Percentiles rank a stretch among this genome's conserved stretches.
These are phyloP conservation scores for Rhinolophus sinicus DNA, from an alignment of 2,113 vertebrate species.

Conservation along the genomic window DNA sequence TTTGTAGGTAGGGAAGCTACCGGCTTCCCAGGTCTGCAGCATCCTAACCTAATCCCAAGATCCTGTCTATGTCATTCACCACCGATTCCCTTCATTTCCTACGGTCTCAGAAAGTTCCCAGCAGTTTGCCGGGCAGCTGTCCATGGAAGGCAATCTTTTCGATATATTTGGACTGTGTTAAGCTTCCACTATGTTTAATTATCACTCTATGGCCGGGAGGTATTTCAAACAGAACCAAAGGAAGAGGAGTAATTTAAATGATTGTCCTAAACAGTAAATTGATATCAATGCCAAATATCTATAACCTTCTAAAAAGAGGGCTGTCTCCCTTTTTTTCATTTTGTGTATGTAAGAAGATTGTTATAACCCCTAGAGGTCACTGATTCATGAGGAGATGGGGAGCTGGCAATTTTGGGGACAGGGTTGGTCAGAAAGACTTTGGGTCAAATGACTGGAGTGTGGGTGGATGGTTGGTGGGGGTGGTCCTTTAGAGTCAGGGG, in stretches of 20 bases:
- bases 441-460: not conserved
- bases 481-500: not conserved
- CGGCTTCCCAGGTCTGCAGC: not conserved
- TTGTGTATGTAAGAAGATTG: not conserved
- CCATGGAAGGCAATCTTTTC: not conserved
- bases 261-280: not conserved
- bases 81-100: slow-evolving; percentile 52
- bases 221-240: slow-evolving; percentile 38
- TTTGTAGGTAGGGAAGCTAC: not conserved
- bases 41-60: not conserved
- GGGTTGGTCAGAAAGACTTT: not conserved
- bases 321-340: not conserved
- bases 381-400: not conserved
- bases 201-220: not conserved
- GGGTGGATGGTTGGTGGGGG: no score
- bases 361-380: not conserved
- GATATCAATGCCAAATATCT: not conserved
- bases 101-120: not conserved
- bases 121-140: not conserved
- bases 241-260: not conserved
- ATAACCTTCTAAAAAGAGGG: not conserved
- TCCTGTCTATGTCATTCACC: slow-evolving; percentile 9
- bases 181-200: not conserved
- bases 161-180: not conserved
- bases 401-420: not conserved